phyloP scores from a whole-genome alignment of 2,888 invertebrate genomes.

The Tineola bisselliella region DNA sequence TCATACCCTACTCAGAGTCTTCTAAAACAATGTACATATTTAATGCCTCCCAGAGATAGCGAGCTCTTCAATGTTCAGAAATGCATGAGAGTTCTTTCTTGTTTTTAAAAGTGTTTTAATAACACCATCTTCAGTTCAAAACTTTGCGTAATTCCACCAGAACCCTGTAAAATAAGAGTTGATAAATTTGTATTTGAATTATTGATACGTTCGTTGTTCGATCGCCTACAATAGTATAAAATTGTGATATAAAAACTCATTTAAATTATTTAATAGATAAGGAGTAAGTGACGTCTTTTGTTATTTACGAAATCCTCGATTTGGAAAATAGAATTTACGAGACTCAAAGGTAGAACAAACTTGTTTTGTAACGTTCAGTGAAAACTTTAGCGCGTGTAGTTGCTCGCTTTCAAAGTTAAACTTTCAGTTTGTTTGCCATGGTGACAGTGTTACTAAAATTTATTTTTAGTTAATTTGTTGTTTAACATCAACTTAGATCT shows the following conservation, averaged over 20 bases:
- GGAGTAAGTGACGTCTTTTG: neutral
- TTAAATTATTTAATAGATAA: neutral
- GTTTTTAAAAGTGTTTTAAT: slow-evolving; percentile 28
- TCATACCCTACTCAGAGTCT: slow-evolving; percentile 24
- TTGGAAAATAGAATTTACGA: slow-evolving; percentile 13
- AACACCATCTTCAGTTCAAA: slow-evolving; percentile 28
- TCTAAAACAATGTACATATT: slow-evolving; percentile 36
- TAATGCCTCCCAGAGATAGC: slow-evolving; percentile 26
- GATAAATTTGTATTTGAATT: neutral
- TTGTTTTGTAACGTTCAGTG: slow-evolving; percentile 11
- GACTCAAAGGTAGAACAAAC: slow-evolving; percentile 13
- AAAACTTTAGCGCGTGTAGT: slow-evolving; percentile 13
- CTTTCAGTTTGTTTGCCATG: slow-evolving; percentile 5
- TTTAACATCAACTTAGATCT: neutral
- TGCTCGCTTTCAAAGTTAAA: slow-evolving; percentile 11
- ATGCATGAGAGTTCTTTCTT: slow-evolving; percentile 21
- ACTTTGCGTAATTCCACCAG: neutral
- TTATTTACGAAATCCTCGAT: slow-evolving; percentile 7
- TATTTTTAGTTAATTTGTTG: slow-evolving; percentile 12
- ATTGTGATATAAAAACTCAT: too few relatives aligned
- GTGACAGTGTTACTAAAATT: slow-evolving; percentile 9
- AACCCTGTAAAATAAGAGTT: neutral
- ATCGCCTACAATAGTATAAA: too few relatives aligned
- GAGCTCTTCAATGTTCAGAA: slow-evolving; percentile 14
- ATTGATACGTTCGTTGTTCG: too few relatives aligned